These are phyloP conservation scores for Mixornis gularis DNA, from an alignment of 2,113 vertebrate genomes.

Conservation along the genomic window DNA sequence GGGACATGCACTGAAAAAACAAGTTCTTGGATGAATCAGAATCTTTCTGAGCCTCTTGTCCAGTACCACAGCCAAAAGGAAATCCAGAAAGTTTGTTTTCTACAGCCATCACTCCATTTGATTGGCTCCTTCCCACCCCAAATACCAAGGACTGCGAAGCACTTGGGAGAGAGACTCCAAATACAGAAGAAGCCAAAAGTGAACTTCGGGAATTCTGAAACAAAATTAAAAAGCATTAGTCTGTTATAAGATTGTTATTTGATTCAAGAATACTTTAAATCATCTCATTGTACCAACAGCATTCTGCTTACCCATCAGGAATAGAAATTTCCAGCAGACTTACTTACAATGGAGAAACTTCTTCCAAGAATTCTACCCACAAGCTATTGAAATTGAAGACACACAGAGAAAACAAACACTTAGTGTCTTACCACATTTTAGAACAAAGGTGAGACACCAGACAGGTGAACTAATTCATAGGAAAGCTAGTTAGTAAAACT, in stretches of 20 bases:
- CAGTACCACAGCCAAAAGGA: slow-evolving; percentile 78
- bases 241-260: not conserved
- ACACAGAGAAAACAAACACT: not conserved
- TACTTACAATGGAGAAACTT: not conserved
- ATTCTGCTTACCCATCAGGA: not conserved
- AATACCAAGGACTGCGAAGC: slow-evolving; percentile 78
- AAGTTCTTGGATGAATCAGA: slow-evolving; percentile 87
- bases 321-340: not conserved
- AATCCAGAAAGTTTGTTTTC: slow-evolving; percentile 86
- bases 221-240: slow-evolving; percentile 10
- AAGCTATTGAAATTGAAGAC: not conserved
- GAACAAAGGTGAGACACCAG: not conserved
- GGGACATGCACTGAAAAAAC: slow-evolving; percentile 98
- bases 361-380: not conserved
- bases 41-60: slow-evolving; percentile 78
- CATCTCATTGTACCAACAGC: not conserved
- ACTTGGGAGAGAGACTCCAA: slow-evolving; percentile 73
- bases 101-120: slow-evolving; percentile 79
- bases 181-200: slow-evolving; percentile 70
- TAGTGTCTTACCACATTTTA: not conserved
- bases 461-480: not conserved
- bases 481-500: not conserved
- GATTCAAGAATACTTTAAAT: not conserved
- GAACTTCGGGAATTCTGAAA: slow-evolving; percentile 84
- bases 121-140: slow-evolving; percentile 80